Base-by-base conservation (phyloP, 23 tunicate genomes). In the Diplosoma virens region DNA sequence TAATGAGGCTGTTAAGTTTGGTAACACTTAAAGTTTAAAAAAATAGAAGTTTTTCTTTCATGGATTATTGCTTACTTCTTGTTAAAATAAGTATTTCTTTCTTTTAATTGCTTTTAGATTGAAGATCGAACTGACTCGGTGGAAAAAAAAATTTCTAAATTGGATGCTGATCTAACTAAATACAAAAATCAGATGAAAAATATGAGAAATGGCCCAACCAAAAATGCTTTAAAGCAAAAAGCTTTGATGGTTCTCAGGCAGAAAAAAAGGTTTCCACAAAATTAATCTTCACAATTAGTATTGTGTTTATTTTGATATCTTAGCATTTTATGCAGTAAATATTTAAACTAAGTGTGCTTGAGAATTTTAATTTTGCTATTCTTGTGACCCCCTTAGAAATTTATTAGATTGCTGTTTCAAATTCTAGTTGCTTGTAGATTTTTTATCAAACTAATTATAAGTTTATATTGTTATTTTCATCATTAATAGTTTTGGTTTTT, bases 171-270 rank as follows among this genome's bases (percentile, higher is more conserved):
- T 30, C 77, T 94, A 3, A 68, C 78, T 27, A 94, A 94, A 69
- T 73, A 81, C 64, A 87, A 87, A 56, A 87, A 94, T 52, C 94
- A 94, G 58, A 94, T 94, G 98, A 94, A 87, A 36, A 94, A 86
- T 37, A 94, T 94, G 98, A 58, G 94, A 30, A 78, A 82, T 21
- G 98, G 98, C 11, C 98, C 98, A 11, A 78, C 84, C 0, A 94
- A 87, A 78, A 94, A 94, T 76, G 80, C 79, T 27, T 73, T 93
- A 4, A 87, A 94, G 72, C 87, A 82, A 46, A 87, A 82, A 72
- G 98, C 98, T 3, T 28, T 94, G 29, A 78, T 66, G 60, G 76
- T 94, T 71, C 66, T 94, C 26, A 78, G 81, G 48, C 98, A 94
- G 65, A 94, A 87, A 53, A 82, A 78, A 66, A 94, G 66, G 98